Percentiles rank a stretch among this genome's conserved stretches.
Conservation (phyloP, 2,888 invertebrate species). For the Gerris lacustris region DNA sequence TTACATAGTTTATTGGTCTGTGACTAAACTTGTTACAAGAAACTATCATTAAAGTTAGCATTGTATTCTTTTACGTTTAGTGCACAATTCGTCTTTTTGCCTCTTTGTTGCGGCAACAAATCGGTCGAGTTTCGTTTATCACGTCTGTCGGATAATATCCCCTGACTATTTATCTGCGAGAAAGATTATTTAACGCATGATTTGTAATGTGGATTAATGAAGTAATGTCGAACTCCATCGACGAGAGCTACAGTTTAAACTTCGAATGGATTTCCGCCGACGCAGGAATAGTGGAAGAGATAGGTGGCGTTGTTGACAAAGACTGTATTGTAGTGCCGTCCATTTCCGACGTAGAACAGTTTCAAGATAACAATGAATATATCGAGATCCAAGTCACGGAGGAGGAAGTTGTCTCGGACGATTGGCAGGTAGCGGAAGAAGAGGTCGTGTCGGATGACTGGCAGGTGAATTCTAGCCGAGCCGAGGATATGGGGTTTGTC, state of each 20-base stretch:
- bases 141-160: no score
- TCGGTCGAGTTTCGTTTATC: no score
- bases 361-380: conserved; percentile 23
- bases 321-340: conserved; percentile 23
- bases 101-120: no score
- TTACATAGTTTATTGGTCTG: no score
- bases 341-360: conserved; percentile 17
- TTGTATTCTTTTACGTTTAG: no score
- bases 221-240: conserved; percentile 24
- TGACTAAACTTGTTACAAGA: no score
- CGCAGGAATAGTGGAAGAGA: conserved; percentile 23
- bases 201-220: conserved; percentile 5
- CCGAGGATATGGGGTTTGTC: not conserved
- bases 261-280: conserved; percentile 26
- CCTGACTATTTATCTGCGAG: no score
- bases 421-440: conserved; percentile 45
- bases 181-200: not conserved
- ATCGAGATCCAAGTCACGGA: conserved; percentile 54
- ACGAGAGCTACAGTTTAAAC: conserved; percentile 24
- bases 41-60: no score
- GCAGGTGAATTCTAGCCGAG: not conserved
- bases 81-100: no score
- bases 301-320: conserved; percentile 22
- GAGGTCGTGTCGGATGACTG: conserved; percentile 16
- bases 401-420: conserved; percentile 62